These are phyloP conservation scores for Berghia stephanieae DNA, from an alignment of 1,140 invertebrate genomes.

Conservation along the genomic window DNA sequence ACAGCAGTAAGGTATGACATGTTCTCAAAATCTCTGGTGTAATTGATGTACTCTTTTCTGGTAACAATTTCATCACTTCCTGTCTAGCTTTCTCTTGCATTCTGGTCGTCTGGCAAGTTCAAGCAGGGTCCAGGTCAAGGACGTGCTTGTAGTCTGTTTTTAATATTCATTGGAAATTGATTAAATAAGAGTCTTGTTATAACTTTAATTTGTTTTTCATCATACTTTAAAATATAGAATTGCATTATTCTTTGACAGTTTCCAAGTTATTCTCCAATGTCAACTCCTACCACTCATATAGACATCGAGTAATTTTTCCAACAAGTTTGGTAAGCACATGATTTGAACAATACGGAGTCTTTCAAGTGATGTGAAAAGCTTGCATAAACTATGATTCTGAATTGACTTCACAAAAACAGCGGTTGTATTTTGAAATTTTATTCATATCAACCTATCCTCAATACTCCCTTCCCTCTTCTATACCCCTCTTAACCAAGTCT, in stretches of 20 bases:
- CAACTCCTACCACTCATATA: too few relatives aligned
- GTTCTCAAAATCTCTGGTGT: slow-evolving; percentile 38
- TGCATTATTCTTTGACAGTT: background rate
- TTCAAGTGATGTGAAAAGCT: too few relatives aligned
- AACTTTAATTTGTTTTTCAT: background rate
- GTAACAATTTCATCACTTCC: slow-evolving; percentile 41
- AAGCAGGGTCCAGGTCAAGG: slow-evolving; percentile 48
- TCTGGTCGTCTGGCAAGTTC: slow-evolving; percentile 45
- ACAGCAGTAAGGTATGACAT: slow-evolving; percentile 48
- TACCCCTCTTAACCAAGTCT: too few relatives aligned
- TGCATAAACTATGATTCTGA: too few relatives aligned
- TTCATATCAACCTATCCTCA: too few relatives aligned
- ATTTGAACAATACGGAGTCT: too few relatives aligned
- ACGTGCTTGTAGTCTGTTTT: slow-evolving; percentile 47
- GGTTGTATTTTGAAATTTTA: too few relatives aligned
- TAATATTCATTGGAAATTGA: slow-evolving; percentile 14
- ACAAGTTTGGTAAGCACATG: too few relatives aligned
- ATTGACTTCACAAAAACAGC: too few relatives aligned
- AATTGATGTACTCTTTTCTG: slow-evolving; percentile 15
- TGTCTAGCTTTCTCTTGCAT: slow-evolving; percentile 47
- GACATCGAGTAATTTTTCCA: too few relatives aligned
- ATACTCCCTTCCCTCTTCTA: too few relatives aligned
- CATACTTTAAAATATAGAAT: background rate
- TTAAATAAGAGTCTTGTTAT: background rate
- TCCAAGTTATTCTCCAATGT: background rate